Evolutionary conservation across 2,888 invertebrate genomes (phyloP), one percentile per base, ranked within the genome.

Genomic region (Chaitophorus viminalis): DNA sequence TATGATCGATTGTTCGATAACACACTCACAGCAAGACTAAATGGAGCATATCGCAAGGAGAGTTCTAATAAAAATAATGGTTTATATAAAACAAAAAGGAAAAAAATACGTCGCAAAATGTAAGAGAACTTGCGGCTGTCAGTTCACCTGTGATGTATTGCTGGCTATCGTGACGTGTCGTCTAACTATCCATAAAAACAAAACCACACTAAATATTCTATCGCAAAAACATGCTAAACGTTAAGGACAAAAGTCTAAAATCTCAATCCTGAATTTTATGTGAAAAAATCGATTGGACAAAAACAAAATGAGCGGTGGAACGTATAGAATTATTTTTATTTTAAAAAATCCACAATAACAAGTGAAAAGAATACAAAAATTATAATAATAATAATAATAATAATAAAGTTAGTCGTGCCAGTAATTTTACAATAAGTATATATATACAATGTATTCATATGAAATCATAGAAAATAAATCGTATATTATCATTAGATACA

Each of bases 51-150:
- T 60, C 54, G 31, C 18, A 25, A 4, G 52, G 39, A 29, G 8
- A 76, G 75, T 84, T 65, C 36, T 84, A 84, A 84, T 84, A 84
- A 60, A 46, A 68, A 85, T 85, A 85, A 85, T 85, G 76, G 84
- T 68, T 85, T 46, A n/a, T 77, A 46, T 31, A 46, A 85, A 31
- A 76, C 39, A 46, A 46, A 85, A 18, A 65, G 8, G 21, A 46
- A 76, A 31, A 83, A 39, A 74, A n/a, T 36, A 29, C 31, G 36
- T 76, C 60, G 31, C 84, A 25, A 60, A 39, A 75, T 75, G 29
- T 75, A 75, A 60, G 36, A 65, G 65, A 65, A 76, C 76, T 84
- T 31, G 54, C 46, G 70, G 29, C 84, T 77, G 84, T 85, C 84
- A 46, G 31, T 68, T 68, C 14, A 39, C n/a, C 25, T 17, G 65